Base-by-base conservation (phyloP, 2,797 vertebrate species). In the Poecilia wingei region DNA sequence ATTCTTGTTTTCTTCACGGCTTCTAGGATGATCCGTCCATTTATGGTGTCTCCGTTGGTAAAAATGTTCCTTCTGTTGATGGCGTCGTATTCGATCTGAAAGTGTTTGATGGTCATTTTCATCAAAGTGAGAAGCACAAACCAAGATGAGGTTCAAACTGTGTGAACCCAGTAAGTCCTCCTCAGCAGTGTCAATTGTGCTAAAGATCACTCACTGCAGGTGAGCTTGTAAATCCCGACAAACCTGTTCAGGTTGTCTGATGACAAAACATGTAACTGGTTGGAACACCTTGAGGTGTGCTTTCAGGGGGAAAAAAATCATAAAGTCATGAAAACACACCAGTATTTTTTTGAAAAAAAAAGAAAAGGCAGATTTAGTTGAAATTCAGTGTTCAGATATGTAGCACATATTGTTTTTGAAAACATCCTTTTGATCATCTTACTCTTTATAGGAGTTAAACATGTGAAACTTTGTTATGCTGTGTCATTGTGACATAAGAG, bases 1-100 rank as follows among this genome's bases (percentile, higher is more conserved):
- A 95, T 82, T 82, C 51, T 88, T 0, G 77, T 91, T 81, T 93
- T 69, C 53, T 92, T 92, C 0, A 89, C 86, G 20, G 86, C 75
- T 74, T 94, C 92, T 39, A 95, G 6, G 8, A 92, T 81, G 64
- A 96, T 87, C 74, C 90, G 83, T 33, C 95, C 95, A 14, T 89
- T 86, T 10, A 96, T 76, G 18, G 72, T 77, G 4, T 96, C 94
- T 71, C 95, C 94, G 69, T 90, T 89, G 5, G 93, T 92, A 74
- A 96, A 95, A n/a, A 59, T 94, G 81, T 95, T 95, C 25, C 28
- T 71, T 57, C 81, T 83, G 75, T 95, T 95, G 84, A 94, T 78
- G 31, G 93, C 86, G n/a, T 96, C 90, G 3, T 95, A 95, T 81
- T 94, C 90, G 16, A 95, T 88, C 0, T 80, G 75, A 51, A 95